Base-by-base conservation (phyloP, 2,113 vertebrate genomes). In the Atrichornis clamosus region DNA sequence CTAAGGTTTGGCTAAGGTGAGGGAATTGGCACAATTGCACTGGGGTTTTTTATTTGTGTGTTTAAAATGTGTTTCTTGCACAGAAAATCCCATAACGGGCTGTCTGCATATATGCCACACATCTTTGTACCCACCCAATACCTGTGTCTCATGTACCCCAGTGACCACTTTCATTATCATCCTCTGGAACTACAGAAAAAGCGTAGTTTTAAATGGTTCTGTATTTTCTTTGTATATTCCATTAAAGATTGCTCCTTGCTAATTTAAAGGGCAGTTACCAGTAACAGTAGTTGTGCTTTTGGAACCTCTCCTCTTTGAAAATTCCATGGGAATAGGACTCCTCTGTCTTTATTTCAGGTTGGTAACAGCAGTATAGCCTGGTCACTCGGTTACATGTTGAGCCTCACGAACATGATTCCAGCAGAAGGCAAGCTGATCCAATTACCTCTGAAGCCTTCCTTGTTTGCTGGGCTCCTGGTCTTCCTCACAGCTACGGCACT, bases 351-450 rank as follows among this genome's bases (percentile, higher is more conserved):
- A 58, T 96, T 96, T 32, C 98, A 99, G 99, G 98, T 99, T 84
- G 97, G 97, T n/a, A 96, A 98, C 15, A 99, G 98, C 96, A 99
- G 98, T 76, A 98, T 99, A 64, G 98, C 98, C 5, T 99, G 99
- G 99, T 99, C 99, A 84, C 97, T 99, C 0, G 99, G 99, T 65
- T 99, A 99, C 97, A 99, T 99, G 99, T 97, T 99, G 72, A 98
- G 95, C 65, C 97, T 98, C 96, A 99, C 99, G 16, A 99, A 99
- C 96, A 99, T 99, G 99, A 99, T 99, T 92, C 99, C 99, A 23
- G 98, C 99, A 15, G 98, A 98, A 76, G 96, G 98, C 68, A 98
- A 98, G 53, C 90, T 97, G 77, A 96, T 98, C 93, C 97, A 91
- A 41, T 82, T 98, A 13, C 99, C 99, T 39, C 93, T 99, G 96